These are phyloP conservation scores for Spodoptera litura DNA, from an alignment of 1,140 invertebrate species.

Conservation along the genomic window DNA sequence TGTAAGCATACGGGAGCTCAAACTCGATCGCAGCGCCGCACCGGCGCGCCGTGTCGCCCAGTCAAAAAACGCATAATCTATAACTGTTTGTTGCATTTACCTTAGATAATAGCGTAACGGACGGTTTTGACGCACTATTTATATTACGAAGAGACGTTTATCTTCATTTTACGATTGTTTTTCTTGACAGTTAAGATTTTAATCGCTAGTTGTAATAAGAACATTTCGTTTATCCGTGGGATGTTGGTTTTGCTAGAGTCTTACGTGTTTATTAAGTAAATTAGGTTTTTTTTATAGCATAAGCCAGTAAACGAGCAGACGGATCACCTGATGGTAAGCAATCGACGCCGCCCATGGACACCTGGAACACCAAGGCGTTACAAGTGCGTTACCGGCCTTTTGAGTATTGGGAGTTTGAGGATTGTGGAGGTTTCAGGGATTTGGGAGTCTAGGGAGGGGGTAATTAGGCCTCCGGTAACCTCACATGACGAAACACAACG, in stretches of 20 bases:
- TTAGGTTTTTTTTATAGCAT: too few relatives aligned
- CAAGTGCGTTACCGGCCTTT: too few relatives aligned
- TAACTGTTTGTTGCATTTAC: conserved; percentile 31
- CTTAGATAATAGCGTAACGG: conserved; percentile 32
- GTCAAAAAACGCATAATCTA: conserved; percentile 46
- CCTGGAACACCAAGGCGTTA: too few relatives aligned
- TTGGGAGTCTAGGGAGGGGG: too few relatives aligned
- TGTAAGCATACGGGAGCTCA: conserved; percentile 11
- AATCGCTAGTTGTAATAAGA: conserved; percentile 16
- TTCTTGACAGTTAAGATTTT: conserved; percentile 14
- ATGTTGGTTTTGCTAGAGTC: background rate
- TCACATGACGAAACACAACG: too few relatives aligned
- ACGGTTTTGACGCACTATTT: conserved; percentile 23
- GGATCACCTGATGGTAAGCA: too few relatives aligned
- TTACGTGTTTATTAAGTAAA: background rate
- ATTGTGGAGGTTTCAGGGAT: too few relatives aligned
- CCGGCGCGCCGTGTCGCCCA: conserved; percentile 4
- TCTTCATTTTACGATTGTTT: conserved; percentile 20
- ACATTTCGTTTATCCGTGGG: background rate
- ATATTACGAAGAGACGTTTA: conserved; percentile 13
- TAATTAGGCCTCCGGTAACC: too few relatives aligned
- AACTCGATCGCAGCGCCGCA: conserved; percentile 1
- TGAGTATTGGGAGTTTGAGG: too few relatives aligned
- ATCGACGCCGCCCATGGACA: too few relatives aligned
- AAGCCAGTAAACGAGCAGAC: too few relatives aligned